Conservation (phyloP, 2,797 vertebrate genomes). For the Oryzias sinensis region DNA sequence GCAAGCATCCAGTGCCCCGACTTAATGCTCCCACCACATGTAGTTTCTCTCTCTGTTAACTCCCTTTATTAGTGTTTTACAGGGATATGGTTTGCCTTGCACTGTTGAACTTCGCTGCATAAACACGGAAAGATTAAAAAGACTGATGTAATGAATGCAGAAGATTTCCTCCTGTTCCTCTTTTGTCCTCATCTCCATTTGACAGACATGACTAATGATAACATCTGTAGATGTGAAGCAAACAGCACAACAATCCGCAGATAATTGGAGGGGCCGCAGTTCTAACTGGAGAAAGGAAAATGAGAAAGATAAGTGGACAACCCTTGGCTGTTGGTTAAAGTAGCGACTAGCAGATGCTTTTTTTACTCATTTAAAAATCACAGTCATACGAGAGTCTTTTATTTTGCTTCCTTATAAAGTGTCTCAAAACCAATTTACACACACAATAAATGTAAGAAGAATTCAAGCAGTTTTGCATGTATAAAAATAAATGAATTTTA, state of each 20-base stretch:
- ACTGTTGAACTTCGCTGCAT: conserved; percentile 14
- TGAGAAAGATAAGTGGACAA: conserved; percentile 52
- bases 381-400: conserved; percentile 34
- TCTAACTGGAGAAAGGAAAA: conserved; percentile 31
- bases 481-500: conserved; percentile 56
- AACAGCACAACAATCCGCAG: conserved; percentile 67
- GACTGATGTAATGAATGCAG: conserved; percentile 39
- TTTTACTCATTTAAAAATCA: conserved; percentile 72
- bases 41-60: conserved; percentile 68
- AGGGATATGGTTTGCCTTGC: conserved; percentile 42
- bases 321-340: conserved; percentile 42
- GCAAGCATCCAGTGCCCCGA: conserved; percentile 33
- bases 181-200: conserved; percentile 59
- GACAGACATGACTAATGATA: conserved; percentile 76
- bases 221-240: conserved; percentile 54
- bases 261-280: conserved; percentile 67
- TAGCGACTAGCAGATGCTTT: conserved; percentile 48
- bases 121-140: conserved; percentile 34
- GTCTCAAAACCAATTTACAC: conserved; percentile 62
- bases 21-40: conserved; percentile 36
- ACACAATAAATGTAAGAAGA: conserved; percentile 27
- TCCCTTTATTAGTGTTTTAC: conserved; percentile 70
- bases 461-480: conserved; percentile 30
- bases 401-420: conserved; percentile 27
- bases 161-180: conserved; percentile 37